Percentiles rank a stretch among this genome's conserved stretches.
These are phyloP conservation scores for Bursaphelenchus mucronatus DNA, from an alignment of 1,140 invertebrate genomes.

Conservation along the genomic window DNA sequence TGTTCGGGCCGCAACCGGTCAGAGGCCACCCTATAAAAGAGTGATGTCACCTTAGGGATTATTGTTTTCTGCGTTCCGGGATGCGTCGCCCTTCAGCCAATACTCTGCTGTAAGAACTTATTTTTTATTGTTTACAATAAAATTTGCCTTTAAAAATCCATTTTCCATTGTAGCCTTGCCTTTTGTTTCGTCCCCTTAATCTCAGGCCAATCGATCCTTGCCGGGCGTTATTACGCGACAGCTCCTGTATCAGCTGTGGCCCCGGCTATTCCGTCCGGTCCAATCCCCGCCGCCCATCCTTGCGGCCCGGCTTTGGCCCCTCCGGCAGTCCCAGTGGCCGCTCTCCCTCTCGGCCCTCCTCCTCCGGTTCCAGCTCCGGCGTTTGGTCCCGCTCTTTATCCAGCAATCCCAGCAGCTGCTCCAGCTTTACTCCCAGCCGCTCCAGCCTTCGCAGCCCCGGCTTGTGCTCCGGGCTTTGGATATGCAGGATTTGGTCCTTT, in stretches of 20 bases:
- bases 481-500: slow-evolving; percentile 11
- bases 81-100: background rate
- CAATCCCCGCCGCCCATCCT: background rate
- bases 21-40: too few species aligned
- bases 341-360: slow-evolving; percentile 16
- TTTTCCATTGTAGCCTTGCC: background rate
- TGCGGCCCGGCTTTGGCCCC: slow-evolving; percentile 25
- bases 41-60: too few species aligned
- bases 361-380: slow-evolving; percentile 19
- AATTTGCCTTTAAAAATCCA: background rate
- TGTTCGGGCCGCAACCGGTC: too few species aligned
- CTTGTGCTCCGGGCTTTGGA: background rate
- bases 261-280: slow-evolving; percentile 20
- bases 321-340: slow-evolving; percentile 19
- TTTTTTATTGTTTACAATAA: slow-evolving; percentile 1
- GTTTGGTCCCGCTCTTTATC: background rate
- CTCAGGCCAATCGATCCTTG: background rate
- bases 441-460: slow-evolving; percentile 2
- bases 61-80: slow-evolving; percentile 1
- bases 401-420: background rate
- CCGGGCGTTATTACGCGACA: slow-evolving; percentile 18
- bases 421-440: background rate
- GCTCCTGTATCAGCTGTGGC: slow-evolving; percentile 23
- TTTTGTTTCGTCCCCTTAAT: background rate
- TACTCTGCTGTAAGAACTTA: slow-evolving; percentile 3